Evolutionary conservation across 2,888 invertebrate genomes (phyloP), one percentile per base, ranked within the genome.

Genomic region (Oxystoma pomonae): DNA sequence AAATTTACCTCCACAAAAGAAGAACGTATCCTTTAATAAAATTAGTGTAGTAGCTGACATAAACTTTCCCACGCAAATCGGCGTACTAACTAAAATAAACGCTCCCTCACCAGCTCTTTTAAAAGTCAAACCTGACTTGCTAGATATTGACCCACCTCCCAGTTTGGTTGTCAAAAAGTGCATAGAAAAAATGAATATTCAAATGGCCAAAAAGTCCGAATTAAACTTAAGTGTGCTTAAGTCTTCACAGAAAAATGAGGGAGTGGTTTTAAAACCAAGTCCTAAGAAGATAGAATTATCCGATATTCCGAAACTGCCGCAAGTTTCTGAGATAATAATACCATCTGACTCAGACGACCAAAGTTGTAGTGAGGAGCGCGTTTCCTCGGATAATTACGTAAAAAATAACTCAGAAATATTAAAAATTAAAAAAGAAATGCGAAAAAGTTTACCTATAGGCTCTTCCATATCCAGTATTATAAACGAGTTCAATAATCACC

Each of bases 261-360:
- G 59, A 62, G 59, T 62, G 21, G 69, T 63, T 81, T 12, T 61
- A n/a, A 57, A 63, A 20, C 9, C 18, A 19, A 81, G 74, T 1
- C 70, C 70, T 1, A 76, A 75, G 59, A 77, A 83, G 81, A 76
- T 83, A 81, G 72, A 81, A 77, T 77, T 85, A 80, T 74, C 84
- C 70, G 88, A 89, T 74, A 88, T 90, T 77, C 90, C 90, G 66
- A 89, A 87, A 81, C 83, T 90, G 74, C 89, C 90, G 51, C 89
- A 88, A 79, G 90, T 90, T 67, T 88, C 88, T 53, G 89, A 89
- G 76, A 89, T 90, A 61, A 87, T 90, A 64, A 88, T 87, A 65
- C 88, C 89, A 0, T 89, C 86, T 63, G 87, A 87, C 75, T 83
- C 85, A 16, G 75, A 76, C 58, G 73, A 74, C 22, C 65, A 72